These are phyloP conservation scores for Drosophila melanica DNA, from an alignment of 1,140 invertebrate species.

Conservation along the genomic window DNA sequence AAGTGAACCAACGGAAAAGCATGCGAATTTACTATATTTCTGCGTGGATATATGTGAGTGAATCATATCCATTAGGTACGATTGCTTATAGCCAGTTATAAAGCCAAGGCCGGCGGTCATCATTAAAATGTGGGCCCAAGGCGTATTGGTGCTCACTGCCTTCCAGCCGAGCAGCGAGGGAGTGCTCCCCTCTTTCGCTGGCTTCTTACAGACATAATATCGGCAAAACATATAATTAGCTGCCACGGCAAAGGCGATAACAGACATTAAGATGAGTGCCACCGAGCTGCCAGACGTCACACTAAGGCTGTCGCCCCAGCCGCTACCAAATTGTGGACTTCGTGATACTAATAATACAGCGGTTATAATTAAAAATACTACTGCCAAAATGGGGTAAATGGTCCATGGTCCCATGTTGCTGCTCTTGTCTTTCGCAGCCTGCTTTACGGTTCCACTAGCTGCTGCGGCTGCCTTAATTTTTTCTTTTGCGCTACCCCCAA, in stretches of 20 bases:
- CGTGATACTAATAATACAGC: constrained; percentile 4
- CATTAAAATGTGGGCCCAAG: constrained; percentile 66
- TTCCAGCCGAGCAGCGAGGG: constrained; percentile 58
- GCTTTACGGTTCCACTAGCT: background rate
- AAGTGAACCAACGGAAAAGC: background rate
- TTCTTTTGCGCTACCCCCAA: constrained; percentile 11
- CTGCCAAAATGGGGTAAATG: background rate
- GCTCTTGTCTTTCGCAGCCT: constrained; percentile 19
- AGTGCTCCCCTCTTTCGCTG: constrained; percentile 14
- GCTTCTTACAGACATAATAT: constrained; percentile 49
- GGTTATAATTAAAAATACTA: constrained; percentile 3
- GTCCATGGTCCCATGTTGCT: constrained; percentile 29
- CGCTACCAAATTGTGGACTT: background rate
- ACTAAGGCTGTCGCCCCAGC: constrained; percentile 4
- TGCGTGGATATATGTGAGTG: too few species aligned
- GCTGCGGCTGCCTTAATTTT: background rate
- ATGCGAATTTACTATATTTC: background rate
- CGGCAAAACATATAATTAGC: constrained; percentile 56
- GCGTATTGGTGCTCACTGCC: constrained; percentile 17
- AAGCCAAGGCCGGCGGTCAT: constrained; percentile 28
- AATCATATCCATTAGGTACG: too few species aligned
- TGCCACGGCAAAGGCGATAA: constrained; percentile 39
- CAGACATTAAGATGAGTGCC: background rate
- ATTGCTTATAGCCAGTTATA: background rate
- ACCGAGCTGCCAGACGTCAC: constrained; percentile 21